phyloP scores from a whole-genome alignment of 2,797 vertebrate genomes.

The Pseudochaenichthys georgianus region DNA sequence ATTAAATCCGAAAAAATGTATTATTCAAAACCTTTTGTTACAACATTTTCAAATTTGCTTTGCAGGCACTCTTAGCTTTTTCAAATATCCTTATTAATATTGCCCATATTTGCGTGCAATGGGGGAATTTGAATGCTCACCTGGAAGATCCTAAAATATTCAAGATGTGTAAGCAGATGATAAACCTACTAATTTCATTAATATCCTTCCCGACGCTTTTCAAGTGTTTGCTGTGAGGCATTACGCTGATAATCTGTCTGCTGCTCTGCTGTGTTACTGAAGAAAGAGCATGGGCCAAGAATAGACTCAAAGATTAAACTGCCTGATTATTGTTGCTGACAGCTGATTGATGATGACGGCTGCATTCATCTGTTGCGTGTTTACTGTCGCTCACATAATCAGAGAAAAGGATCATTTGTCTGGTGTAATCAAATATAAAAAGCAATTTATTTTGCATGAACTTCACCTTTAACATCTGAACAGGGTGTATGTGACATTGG shows the following conservation, averaged over 20 bases:
- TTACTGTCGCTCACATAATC: conserved; percentile 35
- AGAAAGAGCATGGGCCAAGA: conserved; percentile 51
- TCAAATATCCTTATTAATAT: background rate
- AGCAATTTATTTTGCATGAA: background rate
- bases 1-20: background rate
- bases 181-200: conserved; percentile 8
- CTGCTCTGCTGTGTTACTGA: conserved; percentile 42
- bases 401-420: conserved; percentile 20
- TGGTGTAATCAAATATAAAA: background rate
- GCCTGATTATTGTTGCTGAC: conserved; percentile 64
- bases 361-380: conserved; percentile 34
- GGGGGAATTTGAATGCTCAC: background rate
- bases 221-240: conserved; percentile 1
- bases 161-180: conserved; percentile 1
- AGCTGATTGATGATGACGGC: conserved; percentile 52
- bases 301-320: conserved; percentile 63
- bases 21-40: background rate
- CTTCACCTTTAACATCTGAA: background rate
- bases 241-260: conserved; percentile 52
- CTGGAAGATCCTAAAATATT: background rate
- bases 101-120: background rate
- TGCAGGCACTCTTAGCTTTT: background rate
- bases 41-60: background rate
- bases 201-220: conserved; percentile 12
- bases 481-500: background rate